Conservation (phyloP, 2,113 vertebrate genomes). For the Macrotis lagotis region DNA sequence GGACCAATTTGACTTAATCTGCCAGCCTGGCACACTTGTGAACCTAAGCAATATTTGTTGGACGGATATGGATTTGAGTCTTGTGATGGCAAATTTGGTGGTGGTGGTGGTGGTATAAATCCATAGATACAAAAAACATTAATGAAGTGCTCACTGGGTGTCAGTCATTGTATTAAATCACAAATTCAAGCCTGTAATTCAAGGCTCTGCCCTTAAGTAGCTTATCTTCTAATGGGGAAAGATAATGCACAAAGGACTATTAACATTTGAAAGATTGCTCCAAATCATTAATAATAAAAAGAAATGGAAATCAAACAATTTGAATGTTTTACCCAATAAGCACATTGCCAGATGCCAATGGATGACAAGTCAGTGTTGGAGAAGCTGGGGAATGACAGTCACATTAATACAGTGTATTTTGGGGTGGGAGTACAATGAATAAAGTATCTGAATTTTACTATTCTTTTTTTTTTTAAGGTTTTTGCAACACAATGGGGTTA, state of each 20-base stretch:
- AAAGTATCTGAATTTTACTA: too few species aligned
- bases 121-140: background rate
- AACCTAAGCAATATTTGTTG: background rate
- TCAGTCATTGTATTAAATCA: background rate
- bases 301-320: background rate
- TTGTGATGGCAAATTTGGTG: background rate
- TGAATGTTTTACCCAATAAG: background rate
- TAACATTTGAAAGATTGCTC: background rate
- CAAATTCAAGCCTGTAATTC: background rate
- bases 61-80: background rate
- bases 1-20: background rate
- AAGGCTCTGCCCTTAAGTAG: background rate
- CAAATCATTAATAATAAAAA: too few species aligned
- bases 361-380: background rate
- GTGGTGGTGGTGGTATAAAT: background rate
- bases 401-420: background rate
- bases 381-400: background rate
- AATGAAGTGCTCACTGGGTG: background rate
- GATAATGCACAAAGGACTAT: background rate
- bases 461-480: too few species aligned
- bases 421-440: background rate
- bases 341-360: background rate
- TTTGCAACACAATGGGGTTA: too few species aligned
- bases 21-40: background rate
- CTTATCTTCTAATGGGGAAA: background rate